Base-by-base conservation (phyloP, 1,140 invertebrate species). In the Drosophila trapezifrons region DNA sequence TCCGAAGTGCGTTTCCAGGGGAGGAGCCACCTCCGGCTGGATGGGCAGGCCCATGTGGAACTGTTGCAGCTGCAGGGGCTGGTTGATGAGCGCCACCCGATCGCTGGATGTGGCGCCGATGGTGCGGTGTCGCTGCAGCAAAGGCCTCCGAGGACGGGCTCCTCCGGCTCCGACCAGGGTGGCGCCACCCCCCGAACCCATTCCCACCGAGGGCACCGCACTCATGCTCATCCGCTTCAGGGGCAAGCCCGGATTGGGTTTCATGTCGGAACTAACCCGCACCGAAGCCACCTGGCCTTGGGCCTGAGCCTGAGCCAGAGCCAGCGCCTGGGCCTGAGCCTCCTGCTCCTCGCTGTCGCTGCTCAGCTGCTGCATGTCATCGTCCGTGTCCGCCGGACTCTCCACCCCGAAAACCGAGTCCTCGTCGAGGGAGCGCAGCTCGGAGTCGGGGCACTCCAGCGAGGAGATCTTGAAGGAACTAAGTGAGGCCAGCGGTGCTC, bases 281-380 rank as follows among this genome's bases (percentile, higher is more conserved):
- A 71, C 32, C 4, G 65, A 38, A 13, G 64, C 25, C 25, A 22
- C n/a, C n/a, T 66, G 62, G 8, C 27, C 18, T 18, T 76, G 46
- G 3, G 51, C 45, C 13, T 55, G 58, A 10, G 58, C 17, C 47
- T 49, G 18, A 1, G 58, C 49, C 32, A 38, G 42, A n/a, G 58
- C 55, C 18, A 27, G 43, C 13, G 62, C 64, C 20, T 54, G 51
- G 13, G 32, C 32, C 18, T 54, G 51, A 22, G 54, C 57, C 55
- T 76, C 72, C 76, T 79, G 85, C 40, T 94, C 94, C 60, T 96
- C 96, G 79, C 95, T 96, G 84, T 96, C 96, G 29, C 96, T 96
- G 43, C 95, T 96, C 86, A 96, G 95, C 67, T 95, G 95, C 71
- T 96, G 96, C 59, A 96, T 95, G 89, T 96, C 96, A 82, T 96